These are phyloP conservation scores for Anser brachyrhynchus DNA, from an alignment of 2,113 vertebrate genomes.

Conservation along the genomic window DNA sequence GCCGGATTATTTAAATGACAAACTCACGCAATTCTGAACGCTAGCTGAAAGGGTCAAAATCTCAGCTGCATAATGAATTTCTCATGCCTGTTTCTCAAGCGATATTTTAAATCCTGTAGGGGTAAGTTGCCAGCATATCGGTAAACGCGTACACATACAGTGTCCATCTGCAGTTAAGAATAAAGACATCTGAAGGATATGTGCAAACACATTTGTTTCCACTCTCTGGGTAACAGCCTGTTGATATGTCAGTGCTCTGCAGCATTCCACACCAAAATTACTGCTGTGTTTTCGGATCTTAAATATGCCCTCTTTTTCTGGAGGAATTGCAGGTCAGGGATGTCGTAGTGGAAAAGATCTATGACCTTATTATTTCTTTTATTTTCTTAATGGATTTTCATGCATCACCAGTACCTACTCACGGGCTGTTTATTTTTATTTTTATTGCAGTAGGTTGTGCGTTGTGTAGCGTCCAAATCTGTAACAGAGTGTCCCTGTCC, in stretches of 20 bases:
- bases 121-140: not conserved
- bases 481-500: slow-evolving; percentile 43
- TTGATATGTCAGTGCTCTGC: slow-evolving; percentile 6
- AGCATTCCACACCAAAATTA: not conserved
- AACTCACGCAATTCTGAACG: fast-evolving
- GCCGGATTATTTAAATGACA: not conserved
- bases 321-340: slow-evolving; percentile 29
- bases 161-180: not conserved
- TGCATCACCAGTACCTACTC: slow-evolving; percentile 34
- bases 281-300: not conserved
- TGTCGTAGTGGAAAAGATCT: slow-evolving; percentile 15
- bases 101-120: not conserved
- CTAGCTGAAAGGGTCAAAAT: not conserved
- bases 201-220: slow-evolving; percentile 6
- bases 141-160: fast-evolving
- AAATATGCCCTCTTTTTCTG: not conserved
- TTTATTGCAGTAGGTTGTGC: not conserved
- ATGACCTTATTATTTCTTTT: slow-evolving; percentile 53
- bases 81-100: not conserved
- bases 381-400: slow-evolving; percentile 62
- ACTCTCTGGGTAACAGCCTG: slow-evolving; percentile 22
- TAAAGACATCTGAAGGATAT: not conserved
- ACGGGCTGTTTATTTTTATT: slow-evolving; percentile 34
- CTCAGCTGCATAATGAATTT: not conserved
- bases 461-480: not conserved